Conservation (phyloP, 1,140 invertebrate genomes). For the Macrobrachium nipponense region DNA sequence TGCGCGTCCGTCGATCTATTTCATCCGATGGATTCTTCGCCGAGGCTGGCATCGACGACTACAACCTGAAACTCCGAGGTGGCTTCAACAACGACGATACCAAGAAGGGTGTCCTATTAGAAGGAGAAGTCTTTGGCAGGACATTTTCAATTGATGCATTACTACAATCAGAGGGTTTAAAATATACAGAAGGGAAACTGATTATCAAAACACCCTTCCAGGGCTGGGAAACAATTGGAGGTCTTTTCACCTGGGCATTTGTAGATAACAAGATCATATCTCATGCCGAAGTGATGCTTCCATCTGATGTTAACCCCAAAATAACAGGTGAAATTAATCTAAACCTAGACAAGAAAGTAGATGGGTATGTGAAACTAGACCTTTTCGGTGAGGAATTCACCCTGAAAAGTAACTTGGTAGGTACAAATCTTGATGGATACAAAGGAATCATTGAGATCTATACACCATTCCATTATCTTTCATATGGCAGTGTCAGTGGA, state of each 20-base stretch:
- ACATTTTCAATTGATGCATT: slow-evolving; percentile 50
- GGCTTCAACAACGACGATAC: slow-evolving; percentile 39
- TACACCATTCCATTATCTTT: slow-evolving; percentile 45
- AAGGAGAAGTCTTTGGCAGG: slow-evolving; percentile 56
- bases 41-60: slow-evolving; percentile 59
- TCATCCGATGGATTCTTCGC: slow-evolving; percentile 54
- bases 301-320: slow-evolving; percentile 36
- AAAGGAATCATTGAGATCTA: slow-evolving; percentile 27
- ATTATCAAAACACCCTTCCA: slow-evolving; percentile 50
- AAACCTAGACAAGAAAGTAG: slow-evolving; percentile 39
- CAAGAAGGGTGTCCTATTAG: slow-evolving; percentile 45
- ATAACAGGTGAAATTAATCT: slow-evolving; percentile 40
- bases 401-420: slow-evolving; percentile 34
- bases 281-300: slow-evolving; percentile 44
- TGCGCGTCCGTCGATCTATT: slow-evolving; percentile 53
- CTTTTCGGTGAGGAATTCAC: slow-evolving; percentile 50
- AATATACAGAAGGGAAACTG: slow-evolving; percentile 58
- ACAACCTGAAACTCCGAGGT: slow-evolving; percentile 52
- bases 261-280: slow-evolving; percentile 27
- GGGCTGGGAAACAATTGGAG: slow-evolving; percentile 51
- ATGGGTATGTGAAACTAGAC: slow-evolving; percentile 44
- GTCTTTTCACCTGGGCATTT: slow-evolving; percentile 52
- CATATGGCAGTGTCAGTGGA: slow-evolving; percentile 25
- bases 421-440: slow-evolving; percentile 20
- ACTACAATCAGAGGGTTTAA: slow-evolving; percentile 39